Percentiles rank a stretch among this genome's conserved stretches.
phyloP scores from a whole-genome alignment of 2,888 invertebrate genomes.

The Drosophila tanythrix region DNA sequence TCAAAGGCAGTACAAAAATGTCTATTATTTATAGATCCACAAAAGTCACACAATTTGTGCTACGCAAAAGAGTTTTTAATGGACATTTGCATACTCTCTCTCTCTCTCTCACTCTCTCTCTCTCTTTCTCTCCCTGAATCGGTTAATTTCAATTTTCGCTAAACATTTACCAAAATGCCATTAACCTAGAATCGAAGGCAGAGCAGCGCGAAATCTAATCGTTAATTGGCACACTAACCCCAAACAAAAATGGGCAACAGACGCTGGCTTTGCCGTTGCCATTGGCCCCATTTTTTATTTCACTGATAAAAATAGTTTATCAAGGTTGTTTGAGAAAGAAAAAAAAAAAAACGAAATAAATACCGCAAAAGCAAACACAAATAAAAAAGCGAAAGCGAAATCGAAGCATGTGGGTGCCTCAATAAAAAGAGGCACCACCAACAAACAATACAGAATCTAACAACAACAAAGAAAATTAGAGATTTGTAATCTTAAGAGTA shows the following conservation, averaged over 20 bases:
- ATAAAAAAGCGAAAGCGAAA: conserved; percentile 40
- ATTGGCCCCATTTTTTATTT: conserved; percentile 71
- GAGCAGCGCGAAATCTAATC: conserved; percentile 61
- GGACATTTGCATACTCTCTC: conserved; percentile 65
- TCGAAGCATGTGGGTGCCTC: conserved; percentile 54
- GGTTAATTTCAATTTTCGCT: conserved; percentile 1
- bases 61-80: conserved; percentile 39
- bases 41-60: conserved; percentile 16
- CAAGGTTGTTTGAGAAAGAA: conserved; percentile 73
- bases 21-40: conserved; percentile 47
- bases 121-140: background rate
- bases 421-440: conserved; percentile 31
- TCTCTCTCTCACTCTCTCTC: background rate
- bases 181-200: conserved; percentile 49
- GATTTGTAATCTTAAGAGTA: background rate
- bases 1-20: conserved; percentile 22
- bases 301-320: conserved; percentile 80
- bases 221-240: conserved; percentile 79
- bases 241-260: conserved; percentile 55
- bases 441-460: conserved; percentile 2
- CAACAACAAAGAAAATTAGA: conserved; percentile 3
- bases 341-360: conserved; percentile 19
- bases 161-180: conserved; percentile 42
- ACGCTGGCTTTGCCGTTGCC: conserved; percentile 49
- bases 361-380: conserved; percentile 13